phyloP scores from a whole-genome alignment of 2,797 vertebrate genomes.

The Sebastes taczanowskii region DNA sequence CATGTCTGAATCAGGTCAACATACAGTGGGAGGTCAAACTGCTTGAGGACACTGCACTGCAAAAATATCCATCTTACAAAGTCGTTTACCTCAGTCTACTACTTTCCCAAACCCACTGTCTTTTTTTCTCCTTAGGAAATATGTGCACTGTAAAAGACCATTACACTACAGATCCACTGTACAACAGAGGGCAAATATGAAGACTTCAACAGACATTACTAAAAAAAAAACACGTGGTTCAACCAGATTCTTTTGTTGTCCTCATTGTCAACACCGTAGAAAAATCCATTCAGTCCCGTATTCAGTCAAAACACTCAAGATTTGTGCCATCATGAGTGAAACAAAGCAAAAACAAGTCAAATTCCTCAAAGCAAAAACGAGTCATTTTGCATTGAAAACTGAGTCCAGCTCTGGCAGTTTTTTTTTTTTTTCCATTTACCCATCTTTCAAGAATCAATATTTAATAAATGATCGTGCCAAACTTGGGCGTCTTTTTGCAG shows the following conservation, averaged over 20 bases:
- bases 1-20: constrained; percentile 36
- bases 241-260: neutral
- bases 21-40: constrained; percentile 28
- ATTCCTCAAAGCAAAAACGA: neutral
- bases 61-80: neutral
- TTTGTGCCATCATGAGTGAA: neutral
- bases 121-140: neutral
- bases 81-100: neutral
- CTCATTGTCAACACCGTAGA: neutral
- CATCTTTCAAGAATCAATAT: neutral
- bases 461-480: neutral
- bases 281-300: neutral
- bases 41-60: neutral
- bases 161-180: neutral
- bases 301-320: neutral
- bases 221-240: neutral
- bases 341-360: neutral
- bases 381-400: neutral
- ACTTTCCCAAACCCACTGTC: neutral
- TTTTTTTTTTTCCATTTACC: neutral
- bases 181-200: neutral
- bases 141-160: neutral
- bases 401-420: neutral
- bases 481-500: neutral
- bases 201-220: neutral